A percentile compares a stretch with the other conserved stretches of the same genome.
Evolutionary conservation across 2,888 invertebrate species (phyloP).

Genomic region (Cephus pulcher): DNA sequence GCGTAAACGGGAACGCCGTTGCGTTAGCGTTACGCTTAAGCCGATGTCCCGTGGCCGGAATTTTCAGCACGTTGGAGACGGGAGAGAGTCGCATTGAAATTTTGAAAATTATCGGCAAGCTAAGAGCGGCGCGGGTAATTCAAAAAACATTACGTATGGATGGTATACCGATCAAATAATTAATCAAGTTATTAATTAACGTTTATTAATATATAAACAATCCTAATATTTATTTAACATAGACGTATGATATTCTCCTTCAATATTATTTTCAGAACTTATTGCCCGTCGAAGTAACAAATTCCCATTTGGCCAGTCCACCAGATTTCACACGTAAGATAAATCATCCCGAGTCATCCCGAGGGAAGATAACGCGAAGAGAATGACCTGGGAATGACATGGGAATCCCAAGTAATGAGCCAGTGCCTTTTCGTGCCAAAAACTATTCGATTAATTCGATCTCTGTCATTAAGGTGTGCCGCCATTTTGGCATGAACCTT

Average conservation of each 20-base stretch:
- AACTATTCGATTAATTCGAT: slow-evolving; percentile 44
- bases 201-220: not conserved
- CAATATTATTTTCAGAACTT: not conserved
- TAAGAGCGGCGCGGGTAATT: not conserved
- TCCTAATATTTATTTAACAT: no score
- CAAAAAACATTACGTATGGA: not conserved
- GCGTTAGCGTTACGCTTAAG: not conserved
- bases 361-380: not conserved
- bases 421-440: slow-evolving; percentile 28
- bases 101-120: not conserved
- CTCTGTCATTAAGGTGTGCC: slow-evolving; percentile 30
- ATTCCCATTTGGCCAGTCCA: not conserved
- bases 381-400: not conserved
- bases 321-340: not conserved
- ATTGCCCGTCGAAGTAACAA: not conserved
- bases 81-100: not conserved
- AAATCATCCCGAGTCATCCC: not conserved
- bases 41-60: not conserved
- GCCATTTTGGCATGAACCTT: slow-evolving; percentile 2
- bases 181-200: not conserved
- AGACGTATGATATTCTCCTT: not conserved
- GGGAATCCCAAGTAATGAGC: not conserved
- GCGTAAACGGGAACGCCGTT: not conserved
- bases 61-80: not conserved
- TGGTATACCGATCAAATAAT: not conserved